Evolutionary conservation across 2,113 vertebrate species (phyloP).

Genomic region (Cariama cristata): DNA sequence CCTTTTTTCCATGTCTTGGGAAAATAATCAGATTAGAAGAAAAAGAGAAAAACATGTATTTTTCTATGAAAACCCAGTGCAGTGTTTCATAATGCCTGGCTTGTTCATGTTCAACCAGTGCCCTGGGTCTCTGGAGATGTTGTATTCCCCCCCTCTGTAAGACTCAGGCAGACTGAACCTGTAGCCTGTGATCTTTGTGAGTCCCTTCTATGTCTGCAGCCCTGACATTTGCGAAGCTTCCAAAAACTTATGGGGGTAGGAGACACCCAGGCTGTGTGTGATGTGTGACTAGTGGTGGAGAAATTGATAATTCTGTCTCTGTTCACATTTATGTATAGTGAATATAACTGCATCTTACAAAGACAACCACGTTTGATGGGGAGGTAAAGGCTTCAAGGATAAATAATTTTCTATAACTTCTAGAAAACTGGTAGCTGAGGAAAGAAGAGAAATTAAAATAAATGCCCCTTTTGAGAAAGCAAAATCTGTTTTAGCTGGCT

Average conservation of each 20-base stretch:
- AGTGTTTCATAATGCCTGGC: neutral
- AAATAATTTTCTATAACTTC: neutral
- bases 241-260: neutral
- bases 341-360: neutral
- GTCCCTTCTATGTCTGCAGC: neutral
- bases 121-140: neutral
- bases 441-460: neutral
- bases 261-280: neutral
- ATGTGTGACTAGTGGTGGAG: neutral
- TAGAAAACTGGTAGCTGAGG: neutral
- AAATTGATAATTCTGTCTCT: neutral
- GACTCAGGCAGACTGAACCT: neutral
- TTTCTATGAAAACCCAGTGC: neutral
- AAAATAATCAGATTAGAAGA: neutral
- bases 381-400: neutral
- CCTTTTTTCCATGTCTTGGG: neutral
- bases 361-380: neutral
- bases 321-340: fast-evolving
- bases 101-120: neutral
- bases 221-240: neutral
- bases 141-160: neutral
- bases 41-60: neutral
- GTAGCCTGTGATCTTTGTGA: neutral
- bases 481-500: neutral
- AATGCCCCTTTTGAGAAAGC: neutral